Evolutionary conservation across 2,113 vertebrate genomes (phyloP), one percentile per base, ranked within the genome.

Genomic region (Gambusia holbrooki): DNA sequence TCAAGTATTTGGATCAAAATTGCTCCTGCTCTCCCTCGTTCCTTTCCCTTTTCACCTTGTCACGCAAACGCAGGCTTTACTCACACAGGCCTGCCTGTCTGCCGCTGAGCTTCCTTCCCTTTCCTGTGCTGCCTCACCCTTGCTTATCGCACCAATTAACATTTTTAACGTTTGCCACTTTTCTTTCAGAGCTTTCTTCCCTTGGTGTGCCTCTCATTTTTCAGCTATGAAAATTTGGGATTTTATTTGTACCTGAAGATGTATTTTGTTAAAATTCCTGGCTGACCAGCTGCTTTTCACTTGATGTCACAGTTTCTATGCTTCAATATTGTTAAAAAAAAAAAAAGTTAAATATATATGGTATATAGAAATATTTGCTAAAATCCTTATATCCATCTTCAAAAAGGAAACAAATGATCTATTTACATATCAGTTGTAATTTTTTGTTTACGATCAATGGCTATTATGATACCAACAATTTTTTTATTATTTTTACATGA

Each of bases 131-230:
- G 90, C 89, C 89, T 93, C 89, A 91, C 92, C 92, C 88, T 87
- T 72, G 84, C 90, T 93, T 92, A 93, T 93, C 88, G 87, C 77
- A 76, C 75, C 87, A 89, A 91, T 92, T 92, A 90, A 87, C 88
- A 91, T 92, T 89, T 91, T 87, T 86, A 86, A 85, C 80, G 82
- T 81, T 66, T 84, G 77, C 87, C 81, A 71, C 79, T 86, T 85
- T 83, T 65, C 71, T 77, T 54, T 72, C 76, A 37, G 67, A 51
- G 62, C 76, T 58, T 66, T 84, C 45, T 70, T 68, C 54, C 71
- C 65, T 72, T 81, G 62, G 35, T 74, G 30, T 76, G 70, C 30
- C 14, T 68, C 77, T 80, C 54, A 73, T 66, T 76, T 81, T 66
- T 71, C 25, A 51, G 14, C 45, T 61, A 25, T 66, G 25, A 67